Percentiles rank a stretch among this genome's conserved stretches.
These are phyloP conservation scores for Otolemur crassicaudatus DNA, from an alignment of 2,797 vertebrate genomes.

Conservation along the genomic window DNA sequence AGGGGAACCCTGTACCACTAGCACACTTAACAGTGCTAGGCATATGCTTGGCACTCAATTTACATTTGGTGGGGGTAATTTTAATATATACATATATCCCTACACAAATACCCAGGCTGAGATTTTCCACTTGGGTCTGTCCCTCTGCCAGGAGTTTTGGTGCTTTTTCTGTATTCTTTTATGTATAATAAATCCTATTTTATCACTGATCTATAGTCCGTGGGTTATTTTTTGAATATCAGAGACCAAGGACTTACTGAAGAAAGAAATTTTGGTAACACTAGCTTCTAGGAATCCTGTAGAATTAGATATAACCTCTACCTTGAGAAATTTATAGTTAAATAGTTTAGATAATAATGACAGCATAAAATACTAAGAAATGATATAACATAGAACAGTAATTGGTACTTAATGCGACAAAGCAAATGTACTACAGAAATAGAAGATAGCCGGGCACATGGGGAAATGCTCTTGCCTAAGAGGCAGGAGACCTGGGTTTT, in stretches of 20 bases:
- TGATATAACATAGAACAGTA: neutral
- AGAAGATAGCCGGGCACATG: neutral
- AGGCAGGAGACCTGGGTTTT: neutral
- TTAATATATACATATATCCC: neutral
- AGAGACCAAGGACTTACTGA: too few relatives aligned
- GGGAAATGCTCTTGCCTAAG: neutral
- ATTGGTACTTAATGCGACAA: neutral
- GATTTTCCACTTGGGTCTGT: too few relatives aligned
- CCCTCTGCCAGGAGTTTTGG: too few relatives aligned
- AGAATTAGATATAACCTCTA: neutral
- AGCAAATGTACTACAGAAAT: neutral
- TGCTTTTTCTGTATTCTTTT: too few relatives aligned
- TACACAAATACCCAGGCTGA: too few relatives aligned
- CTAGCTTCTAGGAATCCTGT: neutral
- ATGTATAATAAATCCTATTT: too few relatives aligned
- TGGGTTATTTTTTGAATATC: too few relatives aligned
- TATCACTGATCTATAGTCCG: too few relatives aligned
- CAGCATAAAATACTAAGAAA: neutral
- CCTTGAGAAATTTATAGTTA: neutral
- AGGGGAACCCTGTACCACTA: too few relatives aligned
- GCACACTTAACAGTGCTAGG: rapidly evolving
- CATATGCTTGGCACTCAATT: neutral
- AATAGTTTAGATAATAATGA: neutral
- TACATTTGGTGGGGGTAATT: neutral
- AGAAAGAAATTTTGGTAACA: too few relatives aligned